Percentiles rank a stretch among this genome's conserved stretches.
These are phyloP conservation scores for Limnephilus marmoratus DNA, from an alignment of 2,888 invertebrate species.

Conservation along the genomic window DNA sequence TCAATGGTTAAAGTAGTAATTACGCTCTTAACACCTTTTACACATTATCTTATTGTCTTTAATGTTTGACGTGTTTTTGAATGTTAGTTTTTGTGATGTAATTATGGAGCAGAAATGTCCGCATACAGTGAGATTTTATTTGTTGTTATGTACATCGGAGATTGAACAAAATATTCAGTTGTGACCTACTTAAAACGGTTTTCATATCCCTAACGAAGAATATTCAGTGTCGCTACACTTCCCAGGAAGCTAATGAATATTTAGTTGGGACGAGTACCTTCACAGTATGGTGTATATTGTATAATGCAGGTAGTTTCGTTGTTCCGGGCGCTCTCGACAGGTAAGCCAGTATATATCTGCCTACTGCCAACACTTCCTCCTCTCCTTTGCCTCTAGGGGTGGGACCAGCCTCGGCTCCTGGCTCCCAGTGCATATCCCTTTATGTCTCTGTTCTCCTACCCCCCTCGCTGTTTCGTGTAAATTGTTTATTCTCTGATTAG, in stretches of 20 bases:
- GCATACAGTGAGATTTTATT: not conserved
- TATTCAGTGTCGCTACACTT: slow-evolving; percentile 21
- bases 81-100: not conserved
- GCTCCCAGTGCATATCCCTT: slow-evolving; percentile 17
- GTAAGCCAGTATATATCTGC: slow-evolving; percentile 4
- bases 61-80: not conserved
- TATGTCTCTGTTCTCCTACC: not conserved
- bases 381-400: not conserved
- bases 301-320: slow-evolving; percentile 30
- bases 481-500: slow-evolving; percentile 40
- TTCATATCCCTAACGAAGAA: slow-evolving; percentile 14
- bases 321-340: not conserved
- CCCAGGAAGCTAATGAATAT: slow-evolving; percentile 41
- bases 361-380: not conserved
- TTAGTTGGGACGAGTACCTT: slow-evolving; percentile 13
- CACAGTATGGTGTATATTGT: slow-evolving; percentile 12
- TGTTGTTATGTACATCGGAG: not conserved
- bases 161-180: slow-evolving; percentile 2
- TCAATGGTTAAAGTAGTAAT: no score
- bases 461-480: slow-evolving; percentile 18
- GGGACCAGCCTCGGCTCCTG: not conserved
- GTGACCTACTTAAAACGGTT: not conserved
- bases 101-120: not conserved
- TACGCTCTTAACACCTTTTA: no score
- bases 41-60: no score